Evolutionary conservation across 2,797 vertebrate species (phyloP), one percentile per base, ranked within the genome.

Genomic region (Rhinoraja longicauda): DNA sequence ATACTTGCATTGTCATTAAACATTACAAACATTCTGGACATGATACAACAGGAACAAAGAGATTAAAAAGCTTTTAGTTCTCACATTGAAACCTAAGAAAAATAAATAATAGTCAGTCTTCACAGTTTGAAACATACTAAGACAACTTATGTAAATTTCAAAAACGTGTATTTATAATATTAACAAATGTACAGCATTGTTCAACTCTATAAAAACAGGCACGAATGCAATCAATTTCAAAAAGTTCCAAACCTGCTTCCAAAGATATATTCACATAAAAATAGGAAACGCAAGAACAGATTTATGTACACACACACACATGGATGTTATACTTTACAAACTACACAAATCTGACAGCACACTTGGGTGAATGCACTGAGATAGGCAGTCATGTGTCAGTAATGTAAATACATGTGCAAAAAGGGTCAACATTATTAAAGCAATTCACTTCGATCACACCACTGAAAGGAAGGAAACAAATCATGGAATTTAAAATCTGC

Each of bases 191-290:
- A 92, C 67, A 92, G 39, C 39, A 53, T 91, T 91, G 19, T 90
- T 90, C 90, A 91, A 15, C 21, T 67, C 32, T 90, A 45, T 45
- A 72, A 92, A 75, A 73, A 75, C 67, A 75, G 90, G 39, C 26
- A 10, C 45, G 70, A 92, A 92, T 75, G 70, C 45, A 53, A 6
- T 39, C 8, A 73, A 72, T 24, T 92, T 92, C 90, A 53, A 75
- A 92, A 92, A 45, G 32, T 45, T 92, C 72, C 39, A 75, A 92
- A 92, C 90, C 88, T 70, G 70, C 26, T 19, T 57, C 45, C 32
- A 92, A 92, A 92, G 84, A 64, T 92, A 64, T 92, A 92, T 73
- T 73, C 90, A 92, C 70, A 84, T 84, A 92, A 73, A 92, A 92
- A 92, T 91, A 92, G 92, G 75, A 92, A 92, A 10, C 10, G 88